A percentile compares a stretch with the other conserved stretches of the same genome.
Conservation (phyloP, 1,140 invertebrate species). For the Chrysopa pallens region DNA sequence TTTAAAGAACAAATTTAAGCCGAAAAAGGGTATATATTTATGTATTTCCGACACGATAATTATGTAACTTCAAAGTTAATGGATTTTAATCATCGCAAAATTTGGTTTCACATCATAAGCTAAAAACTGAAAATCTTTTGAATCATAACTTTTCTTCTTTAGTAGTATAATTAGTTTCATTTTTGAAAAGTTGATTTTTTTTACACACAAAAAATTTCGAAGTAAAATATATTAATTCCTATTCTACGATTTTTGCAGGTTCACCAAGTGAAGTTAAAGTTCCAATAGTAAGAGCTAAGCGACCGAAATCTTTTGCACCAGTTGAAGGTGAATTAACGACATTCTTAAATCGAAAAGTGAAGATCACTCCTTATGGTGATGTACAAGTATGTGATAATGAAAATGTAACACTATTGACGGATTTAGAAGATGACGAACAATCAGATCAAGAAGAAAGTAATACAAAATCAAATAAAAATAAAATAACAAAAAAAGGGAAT, state of each 20-base stretch:
- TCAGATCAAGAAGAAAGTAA: constrained; percentile 1
- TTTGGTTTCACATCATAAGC: too few relatives aligned
- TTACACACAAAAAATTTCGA: too few relatives aligned
- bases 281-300: constrained; percentile 20
- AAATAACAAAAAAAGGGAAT: not conserved
- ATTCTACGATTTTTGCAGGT: constrained; percentile 19
- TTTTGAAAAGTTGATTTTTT: too few relatives aligned
- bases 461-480: not conserved
- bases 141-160: too few relatives aligned
- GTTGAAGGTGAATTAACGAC: constrained; percentile 39
- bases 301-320: constrained; percentile 30
- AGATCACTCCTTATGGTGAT: constrained; percentile 32
- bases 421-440: constrained; percentile 5
- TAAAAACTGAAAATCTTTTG: too few relatives aligned
- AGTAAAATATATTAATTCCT: too few relatives aligned
- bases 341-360: constrained; percentile 22
- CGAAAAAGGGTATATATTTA: too few relatives aligned
- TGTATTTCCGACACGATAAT: too few relatives aligned
- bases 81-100: too few relatives aligned
- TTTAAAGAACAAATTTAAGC: too few relatives aligned
- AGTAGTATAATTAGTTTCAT: too few relatives aligned
- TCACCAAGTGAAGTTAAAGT: constrained; percentile 22
- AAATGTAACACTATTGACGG: constrained; percentile 1
- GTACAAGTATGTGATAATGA: constrained; percentile 15
- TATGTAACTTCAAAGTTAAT: too few relatives aligned